Evolutionary conservation across 2,113 vertebrate species (phyloP).

Genomic region (Tringa solitaria): DNA sequence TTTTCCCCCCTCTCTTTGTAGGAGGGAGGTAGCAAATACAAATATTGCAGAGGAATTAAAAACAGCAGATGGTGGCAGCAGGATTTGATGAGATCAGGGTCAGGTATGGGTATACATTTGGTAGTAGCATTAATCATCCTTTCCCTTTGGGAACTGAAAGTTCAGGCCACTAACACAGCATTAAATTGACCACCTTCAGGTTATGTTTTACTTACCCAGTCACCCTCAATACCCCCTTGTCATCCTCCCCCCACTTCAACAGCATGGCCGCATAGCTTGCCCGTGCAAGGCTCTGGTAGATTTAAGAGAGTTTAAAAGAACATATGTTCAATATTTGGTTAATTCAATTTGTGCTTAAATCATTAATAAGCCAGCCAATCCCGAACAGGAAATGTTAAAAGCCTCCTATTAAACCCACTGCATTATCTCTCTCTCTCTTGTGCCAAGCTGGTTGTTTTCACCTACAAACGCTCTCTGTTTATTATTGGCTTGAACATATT

Average conservation of each 20-base stretch:
- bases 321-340: conserved; percentile 73
- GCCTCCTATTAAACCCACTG: conserved; percentile 31
- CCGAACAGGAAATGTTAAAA: conserved; percentile 25
- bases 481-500: neutral
- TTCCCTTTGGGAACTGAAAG: conserved; percentile 66
- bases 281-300: neutral
- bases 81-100: conserved; percentile 77
- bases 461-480: conserved; percentile 1
- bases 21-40: conserved; percentile 72
- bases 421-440: neutral
- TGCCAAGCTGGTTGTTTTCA: conserved; percentile 27
- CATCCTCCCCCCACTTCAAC: conserved; percentile 1
- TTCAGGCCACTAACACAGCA: conserved; percentile 58
- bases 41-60: conserved; percentile 81
- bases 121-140: conserved; percentile 70
- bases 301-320: conserved; percentile 68
- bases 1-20: conserved; percentile 68
- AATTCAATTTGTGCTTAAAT: conserved; percentile 75
- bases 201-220: conserved; percentile 65
- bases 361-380: conserved; percentile 57
- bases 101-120: conserved; percentile 74
- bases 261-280: neutral
- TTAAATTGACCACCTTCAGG: conserved; percentile 66
- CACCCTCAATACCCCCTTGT: conserved; percentile 58
- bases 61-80: conserved; percentile 82